A percentile compares a stretch with the other conserved stretches of the same genome.
Conservation (phyloP, 1,140 invertebrate species). For the Chymomyza costata region DNA sequence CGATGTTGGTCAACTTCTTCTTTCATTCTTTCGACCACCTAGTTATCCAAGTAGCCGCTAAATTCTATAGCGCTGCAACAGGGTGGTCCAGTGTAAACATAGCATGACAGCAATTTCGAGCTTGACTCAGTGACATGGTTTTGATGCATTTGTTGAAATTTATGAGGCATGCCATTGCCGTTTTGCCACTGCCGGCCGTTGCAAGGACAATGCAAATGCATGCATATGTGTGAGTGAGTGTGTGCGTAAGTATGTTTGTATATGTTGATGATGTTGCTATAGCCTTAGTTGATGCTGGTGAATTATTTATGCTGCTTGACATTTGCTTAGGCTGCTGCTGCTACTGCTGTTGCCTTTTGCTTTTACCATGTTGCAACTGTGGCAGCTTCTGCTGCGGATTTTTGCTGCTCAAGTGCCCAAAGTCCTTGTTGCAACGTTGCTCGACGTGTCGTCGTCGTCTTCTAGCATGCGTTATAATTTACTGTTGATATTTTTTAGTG, state of each 20-base stretch:
- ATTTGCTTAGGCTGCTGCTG: no score
- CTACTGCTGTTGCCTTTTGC: slow-evolving; percentile 13
- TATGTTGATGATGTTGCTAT: slow-evolving; percentile 59
- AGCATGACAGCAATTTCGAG: no score
- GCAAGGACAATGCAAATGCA: slow-evolving; percentile 59
- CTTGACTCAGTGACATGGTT: neutral
- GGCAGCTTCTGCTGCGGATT: slow-evolving; percentile 30
- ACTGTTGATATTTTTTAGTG: slow-evolving; percentile 36
- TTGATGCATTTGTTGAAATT: slow-evolving; percentile 57
- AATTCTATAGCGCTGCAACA: no score
- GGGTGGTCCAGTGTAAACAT: no score
- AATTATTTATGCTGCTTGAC: slow-evolving; percentile 8
- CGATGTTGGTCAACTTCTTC: no score
- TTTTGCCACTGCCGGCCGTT: slow-evolving; percentile 6
- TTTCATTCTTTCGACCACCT: no score
- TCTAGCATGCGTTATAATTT: slow-evolving; percentile 30
- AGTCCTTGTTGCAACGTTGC: no score
- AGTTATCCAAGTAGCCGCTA: no score
- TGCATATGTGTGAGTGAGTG: slow-evolving; percentile 3
- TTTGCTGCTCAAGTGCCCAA: neutral
- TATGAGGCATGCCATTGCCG: slow-evolving; percentile 54
- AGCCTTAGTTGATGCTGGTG: slow-evolving; percentile 28
- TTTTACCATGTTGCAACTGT: slow-evolving; percentile 37
- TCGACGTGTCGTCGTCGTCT: no score
- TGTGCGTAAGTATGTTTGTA: slow-evolving; percentile 43